phyloP scores from a whole-genome alignment of 2,888 invertebrate genomes.

The Parochlus steinenii region DNA sequence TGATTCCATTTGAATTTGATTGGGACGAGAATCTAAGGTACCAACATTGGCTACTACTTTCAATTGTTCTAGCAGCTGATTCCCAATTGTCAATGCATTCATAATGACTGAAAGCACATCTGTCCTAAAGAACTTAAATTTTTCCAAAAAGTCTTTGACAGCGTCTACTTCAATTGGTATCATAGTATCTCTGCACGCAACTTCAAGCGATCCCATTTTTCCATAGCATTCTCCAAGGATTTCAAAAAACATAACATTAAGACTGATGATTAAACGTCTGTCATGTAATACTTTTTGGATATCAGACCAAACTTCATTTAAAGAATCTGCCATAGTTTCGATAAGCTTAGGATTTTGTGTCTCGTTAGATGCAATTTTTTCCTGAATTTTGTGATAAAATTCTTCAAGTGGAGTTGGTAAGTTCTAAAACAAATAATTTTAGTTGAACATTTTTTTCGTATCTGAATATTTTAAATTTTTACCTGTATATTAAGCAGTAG shows the following conservation, averaged over 20 bases:
- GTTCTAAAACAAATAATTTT: constrained; percentile 7
- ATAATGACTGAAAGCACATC: constrained; percentile 59
- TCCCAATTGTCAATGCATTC: constrained; percentile 66
- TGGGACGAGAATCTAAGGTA: constrained; percentile 57
- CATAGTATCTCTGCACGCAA: constrained; percentile 46
- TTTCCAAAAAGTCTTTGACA: constrained; percentile 49
- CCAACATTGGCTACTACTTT: constrained; percentile 57
- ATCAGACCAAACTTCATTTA: constrained; percentile 64
- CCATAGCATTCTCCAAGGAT: constrained; percentile 51
- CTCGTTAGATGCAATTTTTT: constrained; percentile 61
- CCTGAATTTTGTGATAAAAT: constrained; percentile 49
- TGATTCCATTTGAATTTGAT: constrained; percentile 37
- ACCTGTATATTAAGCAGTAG: constrained; percentile 71
- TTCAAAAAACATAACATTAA: constrained; percentile 63
- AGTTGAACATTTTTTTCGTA: constrained; percentile 5
- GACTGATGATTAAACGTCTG: constrained; percentile 56
- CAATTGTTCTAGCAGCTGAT: constrained; percentile 52
- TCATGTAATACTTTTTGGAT: constrained; percentile 62
- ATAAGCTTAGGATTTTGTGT: constrained; percentile 63
- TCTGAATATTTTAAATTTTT: constrained; percentile 17
- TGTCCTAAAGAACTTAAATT: constrained; percentile 53
- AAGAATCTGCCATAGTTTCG: constrained; percentile 72
- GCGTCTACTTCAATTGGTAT: constrained; percentile 55
- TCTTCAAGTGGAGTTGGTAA: constrained; percentile 61
- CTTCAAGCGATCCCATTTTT: constrained; percentile 49